A percentile compares a stretch with the other conserved stretches of the same genome.
phyloP scores from a whole-genome alignment of 2,888 invertebrate genomes.

The Polydrusus pterygomalis region DNA sequence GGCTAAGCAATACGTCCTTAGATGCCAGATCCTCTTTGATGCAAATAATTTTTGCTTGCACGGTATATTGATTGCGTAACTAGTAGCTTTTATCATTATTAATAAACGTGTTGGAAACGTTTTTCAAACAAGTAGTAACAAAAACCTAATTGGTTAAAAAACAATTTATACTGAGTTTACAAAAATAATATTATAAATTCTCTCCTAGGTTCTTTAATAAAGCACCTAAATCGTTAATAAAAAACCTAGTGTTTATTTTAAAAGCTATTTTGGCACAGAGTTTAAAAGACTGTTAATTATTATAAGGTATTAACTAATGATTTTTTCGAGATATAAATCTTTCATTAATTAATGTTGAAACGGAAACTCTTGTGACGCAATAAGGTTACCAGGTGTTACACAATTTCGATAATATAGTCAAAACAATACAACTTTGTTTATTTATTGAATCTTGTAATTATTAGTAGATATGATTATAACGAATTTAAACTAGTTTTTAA shows the following conservation, averaged over 20 bases:
- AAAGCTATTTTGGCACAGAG: constrained; percentile 33
- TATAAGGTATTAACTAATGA: constrained; percentile 20
- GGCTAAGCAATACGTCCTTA: too few species aligned
- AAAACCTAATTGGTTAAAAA: neutral
- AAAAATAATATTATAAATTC: constrained; percentile 1
- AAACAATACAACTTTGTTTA: neutral
- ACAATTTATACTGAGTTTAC: neutral
- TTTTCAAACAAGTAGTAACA: neutral
- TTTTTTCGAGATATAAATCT: neutral
- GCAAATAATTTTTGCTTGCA: too few species aligned
- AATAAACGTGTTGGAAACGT: too few species aligned
- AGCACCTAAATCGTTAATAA: constrained; percentile 27
- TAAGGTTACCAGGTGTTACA: neutral
- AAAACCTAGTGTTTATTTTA: constrained; percentile 24
- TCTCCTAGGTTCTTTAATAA: neutral
- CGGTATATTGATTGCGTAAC: neutral
- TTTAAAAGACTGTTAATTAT: constrained; percentile 31
- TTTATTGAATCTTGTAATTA: too few species aligned
- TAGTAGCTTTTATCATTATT: neutral
- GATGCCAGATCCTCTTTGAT: too few species aligned
- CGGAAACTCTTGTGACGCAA: constrained; percentile 12
- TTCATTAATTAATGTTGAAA: constrained; percentile 7
- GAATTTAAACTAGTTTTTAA: too few species aligned
- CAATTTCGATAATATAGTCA: neutral
- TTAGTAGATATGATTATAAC: too few species aligned